Evolutionary conservation across 2,888 invertebrate species (phyloP).

Genomic region (Eurytoma adleriae): DNA sequence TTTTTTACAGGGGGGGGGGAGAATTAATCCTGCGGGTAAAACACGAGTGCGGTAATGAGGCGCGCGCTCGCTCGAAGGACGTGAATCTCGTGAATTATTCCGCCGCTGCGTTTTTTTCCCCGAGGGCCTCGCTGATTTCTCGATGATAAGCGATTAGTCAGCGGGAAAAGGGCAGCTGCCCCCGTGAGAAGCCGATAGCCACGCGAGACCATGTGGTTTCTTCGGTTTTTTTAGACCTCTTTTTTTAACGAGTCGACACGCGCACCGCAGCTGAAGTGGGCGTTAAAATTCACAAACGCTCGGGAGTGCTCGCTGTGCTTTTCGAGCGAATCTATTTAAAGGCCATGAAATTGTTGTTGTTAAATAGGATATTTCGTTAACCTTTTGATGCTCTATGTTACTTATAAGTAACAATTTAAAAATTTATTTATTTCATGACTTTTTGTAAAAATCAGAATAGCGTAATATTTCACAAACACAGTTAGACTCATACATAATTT

Average conservation of each 20-base stretch:
- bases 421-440: too few species aligned
- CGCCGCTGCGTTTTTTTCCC: not conserved
- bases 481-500: too few species aligned
- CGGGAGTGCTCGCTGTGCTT: not conserved
- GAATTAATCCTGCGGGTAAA: not conserved
- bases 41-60: too few species aligned
- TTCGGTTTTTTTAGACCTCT: not conserved
- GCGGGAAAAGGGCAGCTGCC: constrained; percentile 48
- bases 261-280: not conserved
- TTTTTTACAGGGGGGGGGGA: not conserved
- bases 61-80: too few species aligned
- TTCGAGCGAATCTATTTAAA: not conserved
- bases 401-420: too few species aligned
- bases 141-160: constrained; percentile 47
- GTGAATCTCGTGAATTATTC: not conserved
- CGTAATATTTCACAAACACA: too few species aligned
- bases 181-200: constrained; percentile 44
- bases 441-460: too few species aligned
- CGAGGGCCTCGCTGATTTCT: constrained; percentile 32
- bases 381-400: too few species aligned
- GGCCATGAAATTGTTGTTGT: too few species aligned
- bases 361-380: too few species aligned
- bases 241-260: constrained; percentile 19
- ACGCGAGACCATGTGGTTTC: constrained; percentile 44
- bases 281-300: constrained; percentile 6